Evolutionary conservation across 2,113 vertebrate genomes (phyloP).

Genomic region (Polypterus senegalus): DNA sequence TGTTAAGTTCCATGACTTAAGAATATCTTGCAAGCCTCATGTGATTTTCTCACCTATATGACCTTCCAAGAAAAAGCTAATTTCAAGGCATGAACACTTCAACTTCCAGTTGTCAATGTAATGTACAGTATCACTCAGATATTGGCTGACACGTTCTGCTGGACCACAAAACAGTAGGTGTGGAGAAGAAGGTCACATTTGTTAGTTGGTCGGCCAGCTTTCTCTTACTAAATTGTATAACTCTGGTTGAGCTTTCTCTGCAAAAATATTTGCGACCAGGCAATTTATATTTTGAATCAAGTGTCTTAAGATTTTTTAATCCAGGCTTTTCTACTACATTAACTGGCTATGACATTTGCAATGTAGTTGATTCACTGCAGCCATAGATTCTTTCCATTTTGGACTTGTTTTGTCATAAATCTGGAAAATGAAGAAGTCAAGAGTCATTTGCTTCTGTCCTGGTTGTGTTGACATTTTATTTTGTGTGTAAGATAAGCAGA

Average conservation of each 20-base stretch:
- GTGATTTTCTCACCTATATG: conserved; percentile 2
- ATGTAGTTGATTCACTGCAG: not conserved
- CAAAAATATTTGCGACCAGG: not conserved
- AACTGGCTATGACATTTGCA: not conserved
- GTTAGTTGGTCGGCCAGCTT: not conserved
- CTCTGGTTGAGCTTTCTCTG: not conserved
- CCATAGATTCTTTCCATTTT: not conserved
- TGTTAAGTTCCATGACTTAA: conserved; percentile 1
- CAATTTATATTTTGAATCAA: not conserved
- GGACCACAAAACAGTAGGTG: not conserved
- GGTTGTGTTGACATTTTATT: conserved; percentile 1
- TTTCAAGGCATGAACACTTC: not conserved
- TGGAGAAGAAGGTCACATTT: not conserved
- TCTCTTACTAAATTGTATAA: not conserved
- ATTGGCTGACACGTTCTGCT: not conserved
- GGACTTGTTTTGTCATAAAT: not conserved
- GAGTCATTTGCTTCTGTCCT: conserved; percentile 5
- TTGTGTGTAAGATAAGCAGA: not conserved
- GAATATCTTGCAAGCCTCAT: not conserved
- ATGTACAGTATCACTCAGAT: not conserved
- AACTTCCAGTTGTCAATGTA: not conserved
- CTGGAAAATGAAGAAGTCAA: conserved; percentile 3
- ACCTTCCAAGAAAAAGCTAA: not conserved
- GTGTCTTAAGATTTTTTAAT: not conserved
- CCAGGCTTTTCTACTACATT: not conserved